Conservation (phyloP, 2,888 invertebrate species). For the Sussaba pulchella region DNA sequence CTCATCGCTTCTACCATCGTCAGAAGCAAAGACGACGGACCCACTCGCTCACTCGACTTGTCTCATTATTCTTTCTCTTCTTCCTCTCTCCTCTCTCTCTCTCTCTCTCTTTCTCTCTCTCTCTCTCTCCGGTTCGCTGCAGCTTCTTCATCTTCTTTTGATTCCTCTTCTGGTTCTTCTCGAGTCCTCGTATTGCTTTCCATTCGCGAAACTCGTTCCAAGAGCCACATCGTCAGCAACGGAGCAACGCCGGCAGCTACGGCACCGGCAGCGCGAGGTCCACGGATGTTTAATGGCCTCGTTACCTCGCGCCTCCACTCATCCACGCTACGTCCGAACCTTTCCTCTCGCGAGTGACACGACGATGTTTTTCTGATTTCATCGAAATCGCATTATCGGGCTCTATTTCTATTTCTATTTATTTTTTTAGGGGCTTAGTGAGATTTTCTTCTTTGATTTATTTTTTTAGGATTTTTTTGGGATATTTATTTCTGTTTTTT, state of each 20-base stretch:
- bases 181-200: constrained; percentile 50
- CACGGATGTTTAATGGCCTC: constrained; percentile 67
- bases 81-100: constrained; percentile 16
- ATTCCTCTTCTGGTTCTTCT: constrained; percentile 18
- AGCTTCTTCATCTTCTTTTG: constrained; percentile 26
- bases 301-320: constrained; percentile 66
- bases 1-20: constrained; percentile 49
- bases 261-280: constrained; percentile 58
- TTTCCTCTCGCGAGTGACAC: not conserved
- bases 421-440: too few species aligned
- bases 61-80: constrained; percentile 22
- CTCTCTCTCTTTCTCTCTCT: constrained; percentile 7
- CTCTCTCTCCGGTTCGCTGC: not conserved
- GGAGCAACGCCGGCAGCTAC: constrained; percentile 7
- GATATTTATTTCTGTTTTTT: too few species aligned
- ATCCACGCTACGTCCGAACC: not conserved
- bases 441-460: too few species aligned
- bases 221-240: constrained; percentile 48
- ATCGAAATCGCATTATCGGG: too few species aligned
- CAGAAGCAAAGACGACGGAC: constrained; percentile 25
- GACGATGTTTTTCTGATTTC: too few species aligned
- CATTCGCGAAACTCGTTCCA: constrained; percentile 68
- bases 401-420: too few species aligned
- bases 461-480: too few species aligned
- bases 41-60: constrained; percentile 35